Conservation (phyloP, 2,888 invertebrate genomes). For the Pocota personata region DNA sequence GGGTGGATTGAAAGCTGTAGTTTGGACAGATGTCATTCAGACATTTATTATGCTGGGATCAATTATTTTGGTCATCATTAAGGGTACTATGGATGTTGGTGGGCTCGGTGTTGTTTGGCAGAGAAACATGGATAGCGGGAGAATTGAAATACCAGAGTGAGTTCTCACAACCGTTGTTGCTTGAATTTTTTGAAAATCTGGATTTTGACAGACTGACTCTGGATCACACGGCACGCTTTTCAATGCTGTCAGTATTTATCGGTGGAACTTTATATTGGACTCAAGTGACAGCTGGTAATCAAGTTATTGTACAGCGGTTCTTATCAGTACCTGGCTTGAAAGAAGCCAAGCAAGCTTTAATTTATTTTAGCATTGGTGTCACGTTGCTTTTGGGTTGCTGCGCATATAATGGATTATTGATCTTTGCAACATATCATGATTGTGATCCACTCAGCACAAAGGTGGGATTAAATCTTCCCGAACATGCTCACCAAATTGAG, state of each 20-base stretch:
- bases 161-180: slow-evolving; percentile 68
- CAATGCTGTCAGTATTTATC: slow-evolving; percentile 89
- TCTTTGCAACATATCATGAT: slow-evolving; percentile 89
- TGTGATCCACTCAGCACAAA: slow-evolving; percentile 92
- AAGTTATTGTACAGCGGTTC: slow-evolving; percentile 93
- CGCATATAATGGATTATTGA: slow-evolving; percentile 88
- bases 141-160: slow-evolving; percentile 89
- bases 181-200: background rate
- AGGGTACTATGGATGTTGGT: slow-evolving; percentile 89
- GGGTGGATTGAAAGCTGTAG: slow-evolving; percentile 92
- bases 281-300: slow-evolving; percentile 90
- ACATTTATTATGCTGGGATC: slow-evolving; percentile 90
- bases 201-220: slow-evolving; percentile 87
- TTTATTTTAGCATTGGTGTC: slow-evolving; percentile 87
- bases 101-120: slow-evolving; percentile 87
- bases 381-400: slow-evolving; percentile 86
- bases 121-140: slow-evolving; percentile 87
- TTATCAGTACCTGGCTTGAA: slow-evolving; percentile 88
- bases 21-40: slow-evolving; percentile 93
- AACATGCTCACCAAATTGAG: background rate
- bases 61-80: slow-evolving; percentile 88
- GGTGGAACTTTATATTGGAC: slow-evolving; percentile 91
- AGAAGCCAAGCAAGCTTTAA: slow-evolving; percentile 87
- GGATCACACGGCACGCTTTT: slow-evolving; percentile 90
- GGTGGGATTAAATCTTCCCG: slow-evolving; percentile 82